phyloP scores from a whole-genome alignment of 2,113 vertebrate genomes.

The Balaeniceps rex region DNA sequence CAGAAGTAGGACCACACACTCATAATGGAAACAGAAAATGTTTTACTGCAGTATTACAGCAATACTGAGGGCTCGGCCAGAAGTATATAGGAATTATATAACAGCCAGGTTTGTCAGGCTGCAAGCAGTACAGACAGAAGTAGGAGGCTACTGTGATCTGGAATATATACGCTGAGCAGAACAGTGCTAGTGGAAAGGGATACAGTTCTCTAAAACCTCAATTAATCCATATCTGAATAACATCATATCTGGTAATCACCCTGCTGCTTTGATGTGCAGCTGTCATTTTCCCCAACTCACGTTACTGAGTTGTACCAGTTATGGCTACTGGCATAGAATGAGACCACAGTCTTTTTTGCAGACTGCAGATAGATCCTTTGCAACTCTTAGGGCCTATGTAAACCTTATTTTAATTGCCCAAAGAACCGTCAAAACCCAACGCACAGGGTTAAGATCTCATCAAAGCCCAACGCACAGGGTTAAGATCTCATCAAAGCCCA shows the following conservation, averaged over 20 bases:
- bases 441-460: background rate
- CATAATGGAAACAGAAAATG: background rate
- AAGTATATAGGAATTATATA: background rate
- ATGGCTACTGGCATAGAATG: background rate
- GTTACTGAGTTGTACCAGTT: background rate
- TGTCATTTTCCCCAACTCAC: background rate
- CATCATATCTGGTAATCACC: background rate
- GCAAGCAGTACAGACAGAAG: background rate
- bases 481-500: background rate
- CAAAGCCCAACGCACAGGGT: background rate
- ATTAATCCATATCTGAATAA: background rate
- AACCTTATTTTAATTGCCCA: background rate
- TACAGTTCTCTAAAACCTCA: background rate
- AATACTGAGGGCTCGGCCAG: background rate
- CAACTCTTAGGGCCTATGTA: background rate
- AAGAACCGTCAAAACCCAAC: background rate
- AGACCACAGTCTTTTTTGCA: background rate
- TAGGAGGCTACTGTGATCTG: background rate
- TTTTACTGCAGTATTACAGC: background rate
- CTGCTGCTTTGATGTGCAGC: background rate
- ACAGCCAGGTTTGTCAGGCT: background rate
- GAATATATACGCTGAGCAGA: background rate
- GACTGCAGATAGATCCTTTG: background rate
- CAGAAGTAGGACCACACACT: background rate
- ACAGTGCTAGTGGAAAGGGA: background rate